Conservation (phyloP, 2,888 invertebrate species). For the Hemithea aestivaria region DNA sequence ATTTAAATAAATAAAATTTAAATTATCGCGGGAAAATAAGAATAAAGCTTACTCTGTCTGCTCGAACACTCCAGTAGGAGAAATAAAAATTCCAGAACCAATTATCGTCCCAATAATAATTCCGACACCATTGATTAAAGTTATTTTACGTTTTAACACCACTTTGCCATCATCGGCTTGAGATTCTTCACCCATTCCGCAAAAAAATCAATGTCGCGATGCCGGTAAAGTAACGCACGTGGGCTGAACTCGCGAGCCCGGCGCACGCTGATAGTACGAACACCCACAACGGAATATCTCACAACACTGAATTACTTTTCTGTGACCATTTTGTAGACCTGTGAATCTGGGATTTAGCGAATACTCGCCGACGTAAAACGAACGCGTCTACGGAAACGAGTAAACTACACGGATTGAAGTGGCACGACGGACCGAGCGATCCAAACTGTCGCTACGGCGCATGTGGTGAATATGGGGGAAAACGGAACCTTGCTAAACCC, state of each 20-base stretch:
- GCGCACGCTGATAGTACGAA: constrained; percentile 29
- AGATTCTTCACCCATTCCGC: constrained; percentile 73
- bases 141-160: constrained; percentile 89
- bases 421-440: constrained; percentile 36
- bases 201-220: constrained; percentile 65
- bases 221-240: constrained; percentile 61
- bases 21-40: constrained; percentile 47
- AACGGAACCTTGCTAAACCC: constrained; percentile 16
- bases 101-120: constrained; percentile 94
- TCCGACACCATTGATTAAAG: constrained; percentile 90
- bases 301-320: constrained; percentile 64
- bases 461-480: constrained; percentile 37
- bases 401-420: constrained; percentile 37
- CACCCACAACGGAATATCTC: constrained; percentile 46
- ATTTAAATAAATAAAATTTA: too few relatives aligned
- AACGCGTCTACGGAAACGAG: constrained; percentile 31
- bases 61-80: constrained; percentile 88
- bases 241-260: constrained; percentile 38
- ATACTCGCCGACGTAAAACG: constrained; percentile 37
- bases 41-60: constrained; percentile 80
- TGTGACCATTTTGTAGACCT: constrained; percentile 62
- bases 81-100: constrained; percentile 95
- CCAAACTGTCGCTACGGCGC: constrained; percentile 51
- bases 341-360: constrained; percentile 54
- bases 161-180: constrained; percentile 76